Base-by-base conservation (phyloP, 2,888 invertebrate species). In the Dynastes tityus region DNA sequence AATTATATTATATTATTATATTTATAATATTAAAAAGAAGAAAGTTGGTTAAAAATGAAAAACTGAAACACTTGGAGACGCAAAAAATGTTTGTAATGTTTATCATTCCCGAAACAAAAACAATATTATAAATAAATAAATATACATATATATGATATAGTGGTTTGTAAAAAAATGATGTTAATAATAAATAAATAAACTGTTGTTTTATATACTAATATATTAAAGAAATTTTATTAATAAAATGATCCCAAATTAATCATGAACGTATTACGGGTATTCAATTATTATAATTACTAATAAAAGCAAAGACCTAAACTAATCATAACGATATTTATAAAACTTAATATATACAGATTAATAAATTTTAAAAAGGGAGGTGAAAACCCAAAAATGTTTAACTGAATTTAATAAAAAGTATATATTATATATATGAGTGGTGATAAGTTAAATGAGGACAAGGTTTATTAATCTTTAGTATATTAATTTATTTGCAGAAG, bases 201-300 rank as follows among this genome's bases (percentile, higher is more conserved):
- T 88, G 87, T 88, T 88, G 88, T 88, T 89, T 89, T 89, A 88
- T 88, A 89, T 88, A 87, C 86, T 87, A 87, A 86, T 87, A 86
- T 87, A 86, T 85, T 85, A 86, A 86, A 85, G 89, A 87, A 85
- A 87, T 87, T 87, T 87, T 86, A 87, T 87, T 87, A 87, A 80
- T 70, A 76, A 67, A 87, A 86, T 83, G 55, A 82, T 85, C 86
- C 87, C 87, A 86, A 84, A 85, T 71, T 73, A 86, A 82, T 85
- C 84, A 87, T 84, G 86, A 85, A 87, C 84, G 83, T 83, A 82
- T 84, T 88, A 88, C 88, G 88, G 88, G 88, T 88, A 88, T 87
- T 87, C 87, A 86, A 87, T 86, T 84, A 86, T 87, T 71, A 71
- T 32, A 67, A 55, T 58, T 37, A 37, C 32, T 73, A 73, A 73